Evolutionary conservation across 2,888 invertebrate genomes (phyloP), one percentile per base, ranked within the genome.

Genomic region (Odontomyia ornata): DNA sequence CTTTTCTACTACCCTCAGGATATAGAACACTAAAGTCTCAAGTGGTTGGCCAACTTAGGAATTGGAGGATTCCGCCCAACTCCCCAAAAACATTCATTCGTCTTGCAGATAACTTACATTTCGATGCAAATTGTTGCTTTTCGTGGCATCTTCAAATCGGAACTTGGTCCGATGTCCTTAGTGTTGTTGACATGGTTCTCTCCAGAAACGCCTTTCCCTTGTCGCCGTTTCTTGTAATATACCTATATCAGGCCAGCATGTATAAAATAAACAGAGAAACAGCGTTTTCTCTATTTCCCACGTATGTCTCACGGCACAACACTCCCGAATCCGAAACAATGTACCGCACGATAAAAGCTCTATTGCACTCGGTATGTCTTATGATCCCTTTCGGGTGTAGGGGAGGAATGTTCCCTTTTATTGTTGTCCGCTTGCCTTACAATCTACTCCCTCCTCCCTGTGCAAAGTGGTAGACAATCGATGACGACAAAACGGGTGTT

Each of bases 41-140:
- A 60, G 23, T 60, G 60, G 60, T 11, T 60, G 60, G 21, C 23
- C 21, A 7, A 60, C 60, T 25, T 23, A 21, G 18, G 7, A 13
- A 60, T 1, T n/a, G n/a, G n/a, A 60, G 4, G 21, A 25, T 25
- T 23, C 60, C 60, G 23, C 21, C 25, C 23, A 60, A 13, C 25
- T 23, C 21, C 60, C 60, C 23, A 23, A 15, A 52, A 52, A 25
- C 21, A 60, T 18, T 21, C 60, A 18, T 25, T 60, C 36, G 5
- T 25, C 15, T 64, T 64, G 13, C 9, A n/a, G 64, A 64, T 30
- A 25, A 75, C 75, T 77, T 43, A 75, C 73, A 43, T 75, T 75
- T 52, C 27, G 52, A 75, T 77, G 46, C 36, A 67, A 77, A 77
- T 77, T 77, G 77, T 77, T 77, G 77, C 75, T 67, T 23, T 36